Conservation (phyloP, 2,797 vertebrate species). For the Telmatherina bonti region DNA sequence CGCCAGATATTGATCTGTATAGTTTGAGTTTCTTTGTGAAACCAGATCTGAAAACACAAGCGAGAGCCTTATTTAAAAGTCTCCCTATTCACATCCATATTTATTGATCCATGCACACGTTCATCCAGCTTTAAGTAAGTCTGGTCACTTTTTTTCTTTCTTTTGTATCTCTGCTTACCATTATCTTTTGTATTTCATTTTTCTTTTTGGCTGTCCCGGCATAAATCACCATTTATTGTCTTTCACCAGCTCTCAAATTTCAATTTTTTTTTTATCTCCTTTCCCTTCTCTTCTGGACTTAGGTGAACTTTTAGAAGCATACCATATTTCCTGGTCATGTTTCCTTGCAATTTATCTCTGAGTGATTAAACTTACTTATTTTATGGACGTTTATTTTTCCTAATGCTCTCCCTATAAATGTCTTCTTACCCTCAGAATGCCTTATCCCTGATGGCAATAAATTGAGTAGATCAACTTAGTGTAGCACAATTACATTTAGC, state of each 20-base stretch:
- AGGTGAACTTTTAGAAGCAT: constrained; percentile 50
- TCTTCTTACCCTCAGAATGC: constrained; percentile 43
- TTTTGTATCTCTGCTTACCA: constrained; percentile 34
- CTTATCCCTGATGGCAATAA: constrained; percentile 63
- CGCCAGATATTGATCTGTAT: constrained; percentile 69
- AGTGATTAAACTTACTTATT: constrained; percentile 50
- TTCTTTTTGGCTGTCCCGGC: constrained; percentile 16
- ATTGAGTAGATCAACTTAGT: constrained; percentile 56
- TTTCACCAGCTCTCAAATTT: constrained; percentile 37
- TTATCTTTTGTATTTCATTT: constrained; percentile 38
- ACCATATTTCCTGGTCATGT: constrained; percentile 55
- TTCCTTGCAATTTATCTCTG: constrained; percentile 46
- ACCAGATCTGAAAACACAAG: constrained; percentile 73
- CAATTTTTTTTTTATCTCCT: constrained; percentile 19
- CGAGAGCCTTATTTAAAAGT: constrained; percentile 78
- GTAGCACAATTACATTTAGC: constrained; percentile 60
- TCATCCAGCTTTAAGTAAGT: constrained; percentile 73
- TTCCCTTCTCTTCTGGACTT: constrained; percentile 28
- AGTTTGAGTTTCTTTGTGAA: constrained; percentile 81
- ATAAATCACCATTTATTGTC: constrained; percentile 34
- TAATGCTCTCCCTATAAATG: constrained; percentile 63
- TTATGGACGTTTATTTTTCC: constrained; percentile 62
- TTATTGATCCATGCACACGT: constrained; percentile 74
- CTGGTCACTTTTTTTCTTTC: constrained; percentile 50
- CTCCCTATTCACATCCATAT: constrained; percentile 76